phyloP scores from a whole-genome alignment of 2,113 vertebrate species.

The Pseudonaja textilis region DNA sequence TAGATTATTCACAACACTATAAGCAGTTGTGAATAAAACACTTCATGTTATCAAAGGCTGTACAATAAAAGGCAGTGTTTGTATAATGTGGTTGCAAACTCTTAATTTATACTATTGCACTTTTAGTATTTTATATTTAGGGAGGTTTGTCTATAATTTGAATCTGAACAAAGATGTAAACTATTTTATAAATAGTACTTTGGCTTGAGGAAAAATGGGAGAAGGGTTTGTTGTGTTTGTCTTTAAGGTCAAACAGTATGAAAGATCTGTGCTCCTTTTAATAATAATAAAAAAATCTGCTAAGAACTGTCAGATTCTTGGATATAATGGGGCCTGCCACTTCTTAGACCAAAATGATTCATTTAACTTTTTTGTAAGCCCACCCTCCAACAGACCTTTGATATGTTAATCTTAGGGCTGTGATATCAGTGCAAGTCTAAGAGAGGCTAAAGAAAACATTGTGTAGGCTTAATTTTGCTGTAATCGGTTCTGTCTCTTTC shows the following conservation, averaged over 20 bases:
- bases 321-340: slow-evolving; percentile 51
- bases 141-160: slow-evolving; percentile 95
- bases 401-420: slow-evolving; percentile 46
- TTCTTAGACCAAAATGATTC: slow-evolving; percentile 55
- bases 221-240: slow-evolving; percentile 63
- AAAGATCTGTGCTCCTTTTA: slow-evolving; percentile 51
- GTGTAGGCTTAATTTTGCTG: slow-evolving; percentile 37
- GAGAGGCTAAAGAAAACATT: slow-evolving; percentile 47
- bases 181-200: slow-evolving; percentile 78
- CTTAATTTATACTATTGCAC: slow-evolving; percentile 97
- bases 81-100: slow-evolving; percentile 92
- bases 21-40: slow-evolving; percentile 86
- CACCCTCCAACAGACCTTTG: slow-evolving; percentile 29
- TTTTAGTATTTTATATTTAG: slow-evolving; percentile 88
- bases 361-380: slow-evolving; percentile 52
- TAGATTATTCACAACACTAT: slow-evolving; percentile 71
- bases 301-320: slow-evolving; percentile 55
- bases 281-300: slow-evolving; percentile 53
- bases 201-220: slow-evolving; percentile 56
- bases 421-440: slow-evolving; percentile 62
- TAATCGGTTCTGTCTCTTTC: slow-evolving; percentile 50
- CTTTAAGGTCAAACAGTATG: slow-evolving; percentile 52
- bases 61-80: slow-evolving; percentile 87
- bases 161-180: slow-evolving; percentile 71
- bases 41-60: slow-evolving; percentile 73